Percentiles rank a stretch among this genome's conserved stretches.
Evolutionary conservation across 30 jellyfish, hydroid and myxozoan species (phyloP).

Genomic region (Turritopsis dohrnii): DNA sequence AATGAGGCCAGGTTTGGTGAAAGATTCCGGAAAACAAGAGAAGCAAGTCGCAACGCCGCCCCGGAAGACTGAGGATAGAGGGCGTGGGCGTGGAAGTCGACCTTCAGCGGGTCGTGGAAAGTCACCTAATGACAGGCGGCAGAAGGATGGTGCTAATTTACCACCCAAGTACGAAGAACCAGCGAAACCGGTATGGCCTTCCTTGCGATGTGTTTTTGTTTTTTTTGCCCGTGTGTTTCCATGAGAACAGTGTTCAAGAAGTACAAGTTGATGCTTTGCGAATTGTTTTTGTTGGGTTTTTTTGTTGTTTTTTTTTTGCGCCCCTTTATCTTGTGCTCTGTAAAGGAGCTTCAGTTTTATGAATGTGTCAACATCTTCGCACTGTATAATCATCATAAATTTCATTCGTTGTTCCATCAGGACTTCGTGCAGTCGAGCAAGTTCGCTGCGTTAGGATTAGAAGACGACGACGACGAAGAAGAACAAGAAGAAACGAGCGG

Average conservation of each 20-base stretch:
- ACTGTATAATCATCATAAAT: too few species aligned
- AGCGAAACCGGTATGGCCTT: slow-evolving; percentile 32
- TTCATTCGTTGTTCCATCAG: not conserved
- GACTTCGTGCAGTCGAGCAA: slow-evolving; percentile 29
- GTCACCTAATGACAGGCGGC: slow-evolving; percentile 13
- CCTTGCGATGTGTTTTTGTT: too few species aligned
- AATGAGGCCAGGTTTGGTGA: slow-evolving; percentile 30
- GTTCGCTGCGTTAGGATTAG: slow-evolving; percentile 29
- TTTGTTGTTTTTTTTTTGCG: not conserved
- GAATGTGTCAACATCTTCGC: too few species aligned
- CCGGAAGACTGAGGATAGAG: not conserved
- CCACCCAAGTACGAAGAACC: slow-evolving; percentile 45
- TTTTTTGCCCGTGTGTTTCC: too few species aligned
- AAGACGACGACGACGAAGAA: slow-evolving; percentile 26
- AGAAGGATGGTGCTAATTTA: not conserved
- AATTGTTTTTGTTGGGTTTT: too few species aligned
- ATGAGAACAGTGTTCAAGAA: too few species aligned
- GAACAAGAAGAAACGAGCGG: not conserved
- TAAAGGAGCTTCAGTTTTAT: too few species aligned
- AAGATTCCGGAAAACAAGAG: not conserved
- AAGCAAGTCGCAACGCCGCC: not conserved
- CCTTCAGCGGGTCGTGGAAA: slow-evolving; percentile 21
- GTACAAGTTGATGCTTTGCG: too few species aligned
- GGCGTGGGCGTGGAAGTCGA: slow-evolving; percentile 12
- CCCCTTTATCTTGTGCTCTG: not conserved